Percentiles rank a stretch among this genome's conserved stretches.
phyloP scores from a whole-genome alignment of 1,140 invertebrate genomes.

The Polyergus mexicanus region DNA sequence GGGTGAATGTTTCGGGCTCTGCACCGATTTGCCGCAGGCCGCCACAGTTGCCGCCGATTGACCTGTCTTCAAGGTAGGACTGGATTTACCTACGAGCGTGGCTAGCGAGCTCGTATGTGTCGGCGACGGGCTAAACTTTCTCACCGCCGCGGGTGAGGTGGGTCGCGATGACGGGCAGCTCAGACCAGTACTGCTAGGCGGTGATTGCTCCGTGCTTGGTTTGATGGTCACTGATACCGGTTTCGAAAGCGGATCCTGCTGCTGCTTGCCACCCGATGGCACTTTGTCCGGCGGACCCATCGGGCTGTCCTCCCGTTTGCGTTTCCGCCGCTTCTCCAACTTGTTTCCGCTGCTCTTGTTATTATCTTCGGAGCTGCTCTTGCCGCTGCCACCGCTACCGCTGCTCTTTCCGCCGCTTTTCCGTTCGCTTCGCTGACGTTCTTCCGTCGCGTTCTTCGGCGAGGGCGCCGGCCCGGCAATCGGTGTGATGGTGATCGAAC shows the following conservation, averaged over 20 bases:
- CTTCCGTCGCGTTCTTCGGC: constrained; percentile 87
- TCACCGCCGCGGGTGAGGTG: constrained; percentile 89
- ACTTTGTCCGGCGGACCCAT: constrained; percentile 95
- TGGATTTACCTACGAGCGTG: constrained; percentile 87
- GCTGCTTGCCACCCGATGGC: constrained; percentile 86
- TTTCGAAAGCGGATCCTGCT: constrained; percentile 90
- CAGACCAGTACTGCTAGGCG: constrained; percentile 84
- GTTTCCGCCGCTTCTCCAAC: constrained; percentile 92
- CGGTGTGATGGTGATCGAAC: constrained; percentile 94
- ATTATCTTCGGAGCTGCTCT: constrained; percentile 85
- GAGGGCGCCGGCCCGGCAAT: constrained; percentile 88
- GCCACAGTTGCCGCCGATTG: constrained; percentile 77
- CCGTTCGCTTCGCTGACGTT: constrained; percentile 87
- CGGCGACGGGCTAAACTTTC: constrained; percentile 91
- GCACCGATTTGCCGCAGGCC: constrained; percentile 86
- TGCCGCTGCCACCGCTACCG: constrained; percentile 77
- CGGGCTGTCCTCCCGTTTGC: constrained; percentile 91
- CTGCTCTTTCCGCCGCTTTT: constrained; percentile 88
- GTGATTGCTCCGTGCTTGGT: constrained; percentile 88
- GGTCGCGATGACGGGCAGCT: constrained; percentile 83
- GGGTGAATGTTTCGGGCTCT: constrained; percentile 92
- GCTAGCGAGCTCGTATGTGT: constrained; percentile 88
- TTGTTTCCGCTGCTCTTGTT: constrained; percentile 82
- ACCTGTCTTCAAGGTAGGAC: constrained; percentile 87
- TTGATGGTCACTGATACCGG: constrained; percentile 92